A percentile compares a stretch with the other conserved stretches of the same genome.
Conservation (phyloP, 1,140 invertebrate genomes). For the Hyposmocoma kahamanoa region DNA sequence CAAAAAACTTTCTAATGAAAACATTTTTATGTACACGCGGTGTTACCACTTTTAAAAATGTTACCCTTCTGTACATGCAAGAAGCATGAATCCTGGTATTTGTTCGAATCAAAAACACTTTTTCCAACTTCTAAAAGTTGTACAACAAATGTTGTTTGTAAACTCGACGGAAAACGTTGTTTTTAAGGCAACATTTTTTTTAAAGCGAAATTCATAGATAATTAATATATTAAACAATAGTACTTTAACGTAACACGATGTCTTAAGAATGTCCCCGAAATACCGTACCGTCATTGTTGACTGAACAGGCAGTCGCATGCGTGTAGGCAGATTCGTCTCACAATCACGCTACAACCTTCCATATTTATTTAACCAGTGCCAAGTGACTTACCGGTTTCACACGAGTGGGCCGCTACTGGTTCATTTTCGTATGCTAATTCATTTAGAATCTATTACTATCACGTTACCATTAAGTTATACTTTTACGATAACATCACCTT, state of each 20-base stretch:
- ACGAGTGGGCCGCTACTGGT: constrained; percentile 57
- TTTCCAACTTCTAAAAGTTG: no score
- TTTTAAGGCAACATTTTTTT: not conserved
- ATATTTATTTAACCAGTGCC: constrained; percentile 64
- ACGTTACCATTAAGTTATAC: constrained; percentile 8
- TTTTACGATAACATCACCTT: constrained; percentile 12
- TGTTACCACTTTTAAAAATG: no score
- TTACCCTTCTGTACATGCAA: no score
- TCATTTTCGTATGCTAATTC: constrained; percentile 59
- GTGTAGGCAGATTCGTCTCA: constrained; percentile 65
- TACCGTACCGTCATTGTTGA: not conserved
- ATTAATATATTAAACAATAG: no score
- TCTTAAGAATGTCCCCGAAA: constrained; percentile 1
- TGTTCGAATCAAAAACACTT: no score
- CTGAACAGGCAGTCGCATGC: no score
- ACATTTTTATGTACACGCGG: no score
- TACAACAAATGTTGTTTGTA: no score
- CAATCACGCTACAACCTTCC: constrained; percentile 61
- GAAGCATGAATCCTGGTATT: no score
- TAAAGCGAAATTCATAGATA: no score
- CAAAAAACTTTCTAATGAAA: no score
- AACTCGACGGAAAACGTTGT: not conserved
- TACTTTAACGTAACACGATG: no score
- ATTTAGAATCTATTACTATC: constrained; percentile 42
- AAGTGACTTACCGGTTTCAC: constrained; percentile 63